Base-by-base conservation (phyloP, 2,888 invertebrate species). In the Phoenoteleia sp. region DNA sequence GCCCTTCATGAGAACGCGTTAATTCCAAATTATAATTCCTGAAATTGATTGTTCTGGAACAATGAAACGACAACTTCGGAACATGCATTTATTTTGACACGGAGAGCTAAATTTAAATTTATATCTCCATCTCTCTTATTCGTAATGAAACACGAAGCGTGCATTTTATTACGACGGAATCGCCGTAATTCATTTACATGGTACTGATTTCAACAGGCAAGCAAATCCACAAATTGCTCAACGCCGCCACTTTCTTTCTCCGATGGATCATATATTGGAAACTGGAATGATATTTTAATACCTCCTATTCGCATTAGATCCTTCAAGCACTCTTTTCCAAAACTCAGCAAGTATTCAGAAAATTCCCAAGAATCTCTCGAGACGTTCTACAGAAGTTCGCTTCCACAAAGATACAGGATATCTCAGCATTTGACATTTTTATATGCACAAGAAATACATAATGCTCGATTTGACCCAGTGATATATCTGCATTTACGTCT, bases 131-230 rank as follows among this genome's bases (percentile, higher is more conserved):
- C n/a, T 9, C 21, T 42, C 33, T 39, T 49, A 60, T 64, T 69
- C 27, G 15, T 13, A 49, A 52, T 36, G 47, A 15, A 39, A 23
- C 13, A 21, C 39, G 11, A 33, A 23, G 27, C 19, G 29, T 9
- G 6, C 54, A 25, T 69, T 79, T 62, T 47, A 42, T 69, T 42
- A 49, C 27, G 13, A 25, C 17, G 27, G 13, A 58, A 47, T 36
- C 56, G 33, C 15, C 27, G 67, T 77, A 58, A 58, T 77, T 77
- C 56, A 52, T 69, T 77, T 77, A 60, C 75, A 54, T 39, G 29
- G 15, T 19, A 64, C 47, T 67, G 58, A 56, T 67, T 67, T 66
- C 25, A 76, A 19, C n/a, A 17, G n/a, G n/a, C 21, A 56, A 58
- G 47, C 29, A 21, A 45, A 66, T 56, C n/a, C 27, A n/a, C 56